phyloP scores from a whole-genome alignment of 2,797 vertebrate genomes.

The Enteromius viviparus region DNA sequence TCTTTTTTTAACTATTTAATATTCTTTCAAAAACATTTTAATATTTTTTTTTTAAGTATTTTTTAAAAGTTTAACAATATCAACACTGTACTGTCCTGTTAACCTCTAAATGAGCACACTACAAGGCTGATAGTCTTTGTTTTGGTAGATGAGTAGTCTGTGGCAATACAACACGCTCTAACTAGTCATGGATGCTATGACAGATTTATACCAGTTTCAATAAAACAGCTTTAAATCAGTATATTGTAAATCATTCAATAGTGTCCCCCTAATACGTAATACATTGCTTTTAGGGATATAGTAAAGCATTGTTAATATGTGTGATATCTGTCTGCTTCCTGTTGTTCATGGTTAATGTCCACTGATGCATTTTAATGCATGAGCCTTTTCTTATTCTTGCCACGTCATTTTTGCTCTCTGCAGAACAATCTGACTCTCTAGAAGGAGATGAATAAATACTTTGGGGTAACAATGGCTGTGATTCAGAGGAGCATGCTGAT shows the following conservation, averaged over 20 bases:
- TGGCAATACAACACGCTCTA: not conserved
- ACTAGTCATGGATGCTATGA: not conserved
- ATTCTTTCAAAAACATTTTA: not conserved
- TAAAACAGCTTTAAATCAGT: not conserved
- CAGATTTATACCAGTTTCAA: not conserved
- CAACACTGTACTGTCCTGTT: not conserved
- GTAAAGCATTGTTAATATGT: not conserved
- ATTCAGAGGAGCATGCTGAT: constrained; percentile 54
- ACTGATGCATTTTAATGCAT: not conserved
- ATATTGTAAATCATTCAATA: not conserved
- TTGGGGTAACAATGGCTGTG: constrained; percentile 53
- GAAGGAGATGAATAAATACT: constrained; percentile 52
- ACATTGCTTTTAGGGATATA: not conserved
- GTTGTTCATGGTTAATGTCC: not conserved
- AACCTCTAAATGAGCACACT: not conserved
- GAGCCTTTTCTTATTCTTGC: not conserved
- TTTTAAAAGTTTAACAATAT: not conserved
- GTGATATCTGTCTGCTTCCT: not conserved
- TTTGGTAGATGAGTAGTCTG: not conserved
- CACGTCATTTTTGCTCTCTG: not conserved
- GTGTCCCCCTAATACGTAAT: not conserved
- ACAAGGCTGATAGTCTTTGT: not conserved
- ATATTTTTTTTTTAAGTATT: not conserved
- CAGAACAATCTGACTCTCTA: constrained; percentile 12
- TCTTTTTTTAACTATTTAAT: not conserved